These are phyloP conservation scores for Cyprinodon variegatus DNA, from an alignment of 2,113 vertebrate genomes.

Conservation along the genomic window DNA sequence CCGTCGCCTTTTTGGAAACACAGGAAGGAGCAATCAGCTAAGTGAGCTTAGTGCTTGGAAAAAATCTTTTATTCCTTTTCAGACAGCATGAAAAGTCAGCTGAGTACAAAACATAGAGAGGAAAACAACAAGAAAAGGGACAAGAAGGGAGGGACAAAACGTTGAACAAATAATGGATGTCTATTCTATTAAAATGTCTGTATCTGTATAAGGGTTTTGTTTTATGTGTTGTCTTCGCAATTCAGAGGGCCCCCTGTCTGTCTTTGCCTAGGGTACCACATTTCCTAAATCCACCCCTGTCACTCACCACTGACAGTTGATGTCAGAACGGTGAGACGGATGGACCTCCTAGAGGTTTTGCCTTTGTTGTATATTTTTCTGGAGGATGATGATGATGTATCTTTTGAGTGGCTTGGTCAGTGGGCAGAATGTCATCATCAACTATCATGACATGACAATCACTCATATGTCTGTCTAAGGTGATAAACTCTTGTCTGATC, in stretches of 20 bases:
- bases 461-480: slow-evolving; percentile 44
- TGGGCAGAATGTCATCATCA: slow-evolving; percentile 44
- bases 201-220: no score
- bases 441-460: slow-evolving; percentile 52
- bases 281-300: background rate
- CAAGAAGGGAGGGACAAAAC: no score
- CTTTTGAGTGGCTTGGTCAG: slow-evolving; percentile 24
- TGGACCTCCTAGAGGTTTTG: slow-evolving; percentile 22
- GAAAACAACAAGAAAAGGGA: no score
- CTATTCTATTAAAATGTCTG: no score
- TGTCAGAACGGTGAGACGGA: slow-evolving; percentile 33
- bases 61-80: no score
- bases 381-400: slow-evolving; percentile 3
- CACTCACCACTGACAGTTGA: slow-evolving; percentile 28
- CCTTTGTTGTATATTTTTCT: slow-evolving; percentile 6
- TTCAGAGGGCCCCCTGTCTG: background rate
- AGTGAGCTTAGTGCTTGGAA: no score
- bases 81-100: no score
- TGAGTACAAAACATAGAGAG: no score
- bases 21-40: no score
- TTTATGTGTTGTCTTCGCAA: no score
- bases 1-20: no score
- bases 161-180: no score
- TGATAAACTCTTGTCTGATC: slow-evolving; percentile 53
- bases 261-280: background rate